Evolutionary conservation across 2,113 vertebrate species (phyloP), one percentile per base, ranked within the genome.

Genomic region (Antennarius striatus): DNA sequence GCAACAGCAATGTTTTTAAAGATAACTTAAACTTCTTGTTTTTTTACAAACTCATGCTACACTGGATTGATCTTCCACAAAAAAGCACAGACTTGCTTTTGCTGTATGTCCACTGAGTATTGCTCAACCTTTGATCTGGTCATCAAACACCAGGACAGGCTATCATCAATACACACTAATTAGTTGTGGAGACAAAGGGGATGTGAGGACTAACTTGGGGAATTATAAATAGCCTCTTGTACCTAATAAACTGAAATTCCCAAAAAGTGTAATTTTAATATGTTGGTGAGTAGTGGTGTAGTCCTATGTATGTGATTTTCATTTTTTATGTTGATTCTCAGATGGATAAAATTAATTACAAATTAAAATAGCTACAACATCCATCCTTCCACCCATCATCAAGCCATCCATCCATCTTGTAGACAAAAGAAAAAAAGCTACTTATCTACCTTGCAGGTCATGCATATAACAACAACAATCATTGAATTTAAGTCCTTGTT

Each of bases 111-210:
- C 42, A 58, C 36, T 62, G 56, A 80, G 16, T 65, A 62, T 62
- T 16, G 2, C 72, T 77, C 81, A 81, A 85, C 86, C 82, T 90
- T 88, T 90, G 80, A 90, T 90, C 84, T 80, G 77, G 32, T 17
- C 77, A 81, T 90, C 86, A 90, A 90, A 88, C 87, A 73, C 62
- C 32, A 49, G 55, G 12, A 85, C 75, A 73, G 71, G 40, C 61
- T 36, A 51, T 77, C 66, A 79, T 58, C 56, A 65, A 54, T 16
- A 71, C 63, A 79, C 63, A 77, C 68, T 48, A 71, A 81, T 88
- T 57, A 74, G 42, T 46, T 1, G 8, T 53, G 60, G 50, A 59
- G 65, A 87, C 69, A 71, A 86, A 81, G 75, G 64, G 63, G 43
- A 68, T 32, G 43, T 55, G 73, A 67, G 48, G 47, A 47, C 39